These are phyloP conservation scores for Gouania willdenowi DNA, from an alignment of 2,797 vertebrate species.

Conservation along the genomic window DNA sequence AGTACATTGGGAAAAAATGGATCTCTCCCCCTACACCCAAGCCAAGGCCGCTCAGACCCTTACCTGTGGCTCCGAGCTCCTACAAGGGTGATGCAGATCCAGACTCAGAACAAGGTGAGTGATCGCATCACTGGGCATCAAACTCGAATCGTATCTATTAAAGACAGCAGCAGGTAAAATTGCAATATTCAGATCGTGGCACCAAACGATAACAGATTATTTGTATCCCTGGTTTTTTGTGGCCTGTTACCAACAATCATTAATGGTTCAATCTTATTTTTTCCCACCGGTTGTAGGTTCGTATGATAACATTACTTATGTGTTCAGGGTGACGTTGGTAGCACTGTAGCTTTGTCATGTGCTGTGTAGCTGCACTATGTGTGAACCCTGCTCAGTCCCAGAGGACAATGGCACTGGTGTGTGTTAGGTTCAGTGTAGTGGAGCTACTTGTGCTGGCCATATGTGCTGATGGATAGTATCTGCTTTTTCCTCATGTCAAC, in stretches of 20 bases:
- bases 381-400: constrained; percentile 25
- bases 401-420: constrained; percentile 28
- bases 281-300: no score
- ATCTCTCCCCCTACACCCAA: constrained; percentile 95
- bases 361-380: constrained; percentile 35
- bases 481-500: constrained; percentile 24
- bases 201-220: no score
- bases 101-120: constrained; percentile 89
- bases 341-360: constrained; percentile 5
- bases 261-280: no score
- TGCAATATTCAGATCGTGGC: no score
- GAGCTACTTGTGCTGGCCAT: constrained; percentile 30
- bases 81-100: constrained; percentile 80
- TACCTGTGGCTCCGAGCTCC: constrained; percentile 85
- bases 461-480: constrained; percentile 30
- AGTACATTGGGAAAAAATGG: constrained; percentile 91
- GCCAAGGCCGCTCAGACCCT: constrained; percentile 88
- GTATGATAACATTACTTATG: no score
- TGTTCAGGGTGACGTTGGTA: no score
- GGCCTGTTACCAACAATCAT: no score
- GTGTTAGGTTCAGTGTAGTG: constrained; percentile 13
- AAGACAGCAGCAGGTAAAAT: no score
- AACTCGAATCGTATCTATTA: no score
- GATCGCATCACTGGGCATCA: no score
- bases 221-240: no score